These are phyloP conservation scores for Amblyraja radiata DNA, from an alignment of 2,797 vertebrate species.

Conservation along the genomic window DNA sequence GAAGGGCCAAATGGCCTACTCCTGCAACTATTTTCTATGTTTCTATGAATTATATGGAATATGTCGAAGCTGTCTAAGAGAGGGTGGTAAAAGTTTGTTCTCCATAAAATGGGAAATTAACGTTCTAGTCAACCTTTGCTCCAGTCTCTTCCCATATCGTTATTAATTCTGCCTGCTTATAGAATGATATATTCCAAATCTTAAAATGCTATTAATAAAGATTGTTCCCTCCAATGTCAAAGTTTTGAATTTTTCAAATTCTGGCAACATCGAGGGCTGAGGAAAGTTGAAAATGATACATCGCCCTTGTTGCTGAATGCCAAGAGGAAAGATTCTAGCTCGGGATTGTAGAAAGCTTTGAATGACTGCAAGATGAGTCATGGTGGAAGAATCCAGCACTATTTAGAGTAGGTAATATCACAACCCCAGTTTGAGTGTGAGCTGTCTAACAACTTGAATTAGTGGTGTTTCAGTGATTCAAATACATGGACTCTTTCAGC, in stretches of 20 bases:
- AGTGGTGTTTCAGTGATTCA: not conserved
- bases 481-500: not conserved
- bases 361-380: constrained; percentile 24
- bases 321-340: not conserved
- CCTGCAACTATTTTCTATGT: too few relatives aligned
- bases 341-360: not conserved
- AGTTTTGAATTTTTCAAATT: not conserved
- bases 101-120: too few relatives aligned
- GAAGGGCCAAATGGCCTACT: too few relatives aligned
- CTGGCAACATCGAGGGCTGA: not conserved
- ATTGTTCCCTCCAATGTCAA: not conserved
- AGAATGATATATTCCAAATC: not conserved
- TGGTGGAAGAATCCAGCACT: not conserved
- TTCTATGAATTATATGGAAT: too few relatives aligned
- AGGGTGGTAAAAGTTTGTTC: too few relatives aligned
- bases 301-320: not conserved
- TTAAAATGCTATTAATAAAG: not conserved
- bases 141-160: not conserved
- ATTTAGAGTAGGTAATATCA: not conserved
- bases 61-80: too few relatives aligned
- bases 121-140: not conserved
- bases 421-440: not conserved
- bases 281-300: not conserved
- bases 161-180: not conserved
- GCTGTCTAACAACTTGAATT: not conserved